Evolutionary conservation across 2,888 invertebrate species (phyloP), one percentile per base, ranked within the genome.

Genomic region (Coronaproctus castanopsis): DNA sequence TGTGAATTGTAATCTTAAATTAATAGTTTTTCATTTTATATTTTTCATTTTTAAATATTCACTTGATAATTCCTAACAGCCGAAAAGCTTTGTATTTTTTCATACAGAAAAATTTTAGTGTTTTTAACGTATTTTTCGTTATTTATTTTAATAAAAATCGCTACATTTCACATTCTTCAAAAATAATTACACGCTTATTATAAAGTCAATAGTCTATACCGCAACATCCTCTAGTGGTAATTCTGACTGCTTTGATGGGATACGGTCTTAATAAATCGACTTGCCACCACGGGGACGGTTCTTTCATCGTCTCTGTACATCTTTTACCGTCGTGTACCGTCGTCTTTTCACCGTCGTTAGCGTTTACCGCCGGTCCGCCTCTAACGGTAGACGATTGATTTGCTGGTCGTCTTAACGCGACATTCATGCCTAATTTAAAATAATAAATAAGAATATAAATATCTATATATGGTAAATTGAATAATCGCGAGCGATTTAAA

Each of bases 271-370:
- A 76, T 54, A 92, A 75, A 71, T 92, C 89, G 8, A 91, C 90
- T 67, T 85, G 83, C 91, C 91, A 92, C 89, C 90, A 92, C 0
- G 91, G 91, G 21, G 89, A 89, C 0, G 85, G 83, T 69, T 92
- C 91, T 62, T 84, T 80, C 70, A 86, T 85, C 0, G 91, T 92
- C 74, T 91, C 90, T 0, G 89, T 87, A 71, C 92, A 92, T 63
- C 86, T 76, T 69, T 85, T 83, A 18, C 87, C 88, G 67, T 91
- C 90, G 68, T 90, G 89, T 62, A 88, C 85, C 49, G 87, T 82
- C 62, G 82, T 81, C 65, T 78, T 77, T 70, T 89, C 87, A 1
- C 91, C 92, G 68, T 91, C 91, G 69, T 91, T 91, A 18, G 88
- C 91, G 69, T 86, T 88, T 57, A 79, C 77, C 0, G 89, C 84